Base-by-base conservation (phyloP, 2,797 vertebrate genomes). In the Eurystomus glaucurus region DNA sequence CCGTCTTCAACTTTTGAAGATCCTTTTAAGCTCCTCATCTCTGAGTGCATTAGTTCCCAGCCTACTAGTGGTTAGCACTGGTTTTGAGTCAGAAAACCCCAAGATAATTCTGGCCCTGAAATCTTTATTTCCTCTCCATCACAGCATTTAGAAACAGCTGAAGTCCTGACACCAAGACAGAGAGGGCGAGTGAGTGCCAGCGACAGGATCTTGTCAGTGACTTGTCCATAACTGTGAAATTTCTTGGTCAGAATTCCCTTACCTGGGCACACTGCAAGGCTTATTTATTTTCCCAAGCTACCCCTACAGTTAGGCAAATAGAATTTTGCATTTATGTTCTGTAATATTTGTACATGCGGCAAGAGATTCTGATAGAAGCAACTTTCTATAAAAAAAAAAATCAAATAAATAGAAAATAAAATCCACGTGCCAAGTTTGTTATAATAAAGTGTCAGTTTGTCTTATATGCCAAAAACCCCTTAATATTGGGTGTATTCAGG, bases 321-420 rank as follows among this genome's bases (percentile, higher is more conserved):
- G 88, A 93, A 90, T 65, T 81, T 91, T 93, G 93, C 88, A 93
- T 94, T 96, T 89, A 83, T 89, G 70, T 91, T 91, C 88, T 74
- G 72, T 96, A 90, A 58, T 74, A 88, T 95, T 94, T 96, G 92
- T 90, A 94, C 93, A 96, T 92, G 90, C 75, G 3, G 86, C 46
- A 0, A 95, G 69, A 95, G 77, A 94, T 45, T 75, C 87, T 41
- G 57, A 88, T 45, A 96, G 45, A 96, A 97, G 78, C 90, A 79
- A 93, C 0, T 2, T 79, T 78, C 91, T 93, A 79, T 54, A 70
- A 69, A 88, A 85, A 66, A 85, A 66, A 69, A 88, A 88, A 54
- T n/a, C 88, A 95, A 97, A 98, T 97, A 97, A 98, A 97, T 96
- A 96, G 88, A 31, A 95, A 78, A 68, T 41, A 84, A 96, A 96